Evolutionary conservation across 2,888 invertebrate genomes (phyloP).

Genomic region (Globia sparganii): DNA sequence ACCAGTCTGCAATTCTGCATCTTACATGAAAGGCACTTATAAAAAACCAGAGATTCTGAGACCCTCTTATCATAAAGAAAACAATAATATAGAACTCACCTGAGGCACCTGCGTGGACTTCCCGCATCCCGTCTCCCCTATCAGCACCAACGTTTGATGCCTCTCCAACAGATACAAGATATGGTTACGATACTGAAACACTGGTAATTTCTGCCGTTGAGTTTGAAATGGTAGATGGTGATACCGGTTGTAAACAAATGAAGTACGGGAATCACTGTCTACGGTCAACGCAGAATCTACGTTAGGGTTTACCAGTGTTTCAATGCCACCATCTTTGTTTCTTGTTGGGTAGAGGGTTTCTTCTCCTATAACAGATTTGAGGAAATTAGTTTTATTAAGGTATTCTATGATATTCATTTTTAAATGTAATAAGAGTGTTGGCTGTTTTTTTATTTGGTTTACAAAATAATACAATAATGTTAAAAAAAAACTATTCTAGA

Average conservation of each 20-base stretch:
- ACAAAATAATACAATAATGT: neutral
- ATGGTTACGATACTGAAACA: constrained; percentile 95
- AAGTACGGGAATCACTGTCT: constrained; percentile 91
- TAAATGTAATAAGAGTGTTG: neutral
- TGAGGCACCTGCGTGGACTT: constrained; percentile 99
- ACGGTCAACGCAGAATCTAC: constrained; percentile 83
- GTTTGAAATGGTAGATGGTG: constrained; percentile 95
- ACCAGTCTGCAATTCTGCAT: neutral
- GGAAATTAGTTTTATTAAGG: neutral
- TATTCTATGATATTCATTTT: neutral
- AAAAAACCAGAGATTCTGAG: neutral
- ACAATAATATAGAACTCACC: constrained; percentile 90
- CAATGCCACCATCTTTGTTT: constrained; percentile 83
- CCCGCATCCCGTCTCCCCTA: constrained; percentile 99
- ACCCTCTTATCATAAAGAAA: neutral
- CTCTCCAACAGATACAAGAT: constrained; percentile 96
- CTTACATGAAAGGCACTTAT: neutral
- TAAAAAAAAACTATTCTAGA: neutral
- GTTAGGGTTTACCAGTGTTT: constrained; percentile 83
- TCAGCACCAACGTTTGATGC: constrained; percentile 96
- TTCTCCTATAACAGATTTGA: constrained; percentile 70
- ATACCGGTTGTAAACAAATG: constrained; percentile 96
- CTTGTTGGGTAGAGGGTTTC: constrained; percentile 81
- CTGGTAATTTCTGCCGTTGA: constrained; percentile 96
- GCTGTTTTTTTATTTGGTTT: neutral